Evolutionary conservation across 2,113 vertebrate species (phyloP).

Genomic region (Paramisgurnus dabryanus): DNA sequence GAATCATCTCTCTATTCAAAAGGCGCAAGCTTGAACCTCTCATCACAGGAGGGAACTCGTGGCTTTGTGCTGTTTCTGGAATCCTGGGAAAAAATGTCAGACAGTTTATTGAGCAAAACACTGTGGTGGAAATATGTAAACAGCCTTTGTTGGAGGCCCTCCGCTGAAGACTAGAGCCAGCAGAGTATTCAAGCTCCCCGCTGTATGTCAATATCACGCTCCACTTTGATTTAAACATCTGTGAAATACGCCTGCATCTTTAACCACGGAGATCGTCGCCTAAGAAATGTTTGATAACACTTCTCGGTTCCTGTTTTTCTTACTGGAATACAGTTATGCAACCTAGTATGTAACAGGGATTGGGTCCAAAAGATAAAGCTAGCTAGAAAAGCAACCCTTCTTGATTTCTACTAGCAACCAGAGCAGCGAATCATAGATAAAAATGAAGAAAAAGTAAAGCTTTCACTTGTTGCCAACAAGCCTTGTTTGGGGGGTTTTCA

Average conservation of each 20-base stretch:
- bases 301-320: constrained; percentile 36
- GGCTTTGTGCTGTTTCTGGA: constrained; percentile 45
- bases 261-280: constrained; percentile 43
- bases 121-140: constrained; percentile 66
- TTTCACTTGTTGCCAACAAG: constrained; percentile 58
- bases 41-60: constrained; percentile 35
- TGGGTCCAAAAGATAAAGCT: constrained; percentile 45
- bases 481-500: constrained; percentile 54
- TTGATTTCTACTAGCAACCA: constrained; percentile 61
- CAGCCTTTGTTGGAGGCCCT: constrained; percentile 60
- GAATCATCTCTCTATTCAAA: constrained; percentile 42
- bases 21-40: constrained; percentile 39
- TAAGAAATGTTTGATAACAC: constrained; percentile 49
- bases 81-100: constrained; percentile 53
- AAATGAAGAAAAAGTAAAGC: constrained; percentile 43
- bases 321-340: constrained; percentile 52
- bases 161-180: constrained; percentile 53
- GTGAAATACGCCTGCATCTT: constrained; percentile 54
- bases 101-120: constrained; percentile 57
- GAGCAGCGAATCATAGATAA: constrained; percentile 50
- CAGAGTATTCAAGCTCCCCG: constrained; percentile 55
- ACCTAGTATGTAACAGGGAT: constrained; percentile 55
- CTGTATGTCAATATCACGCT: constrained; percentile 61
- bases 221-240: constrained; percentile 65
- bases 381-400: constrained; percentile 37